Evolutionary conservation across 2,888 invertebrate species (phyloP), one percentile per base, ranked within the genome.

Genomic region (Drosophila meridiana): DNA sequence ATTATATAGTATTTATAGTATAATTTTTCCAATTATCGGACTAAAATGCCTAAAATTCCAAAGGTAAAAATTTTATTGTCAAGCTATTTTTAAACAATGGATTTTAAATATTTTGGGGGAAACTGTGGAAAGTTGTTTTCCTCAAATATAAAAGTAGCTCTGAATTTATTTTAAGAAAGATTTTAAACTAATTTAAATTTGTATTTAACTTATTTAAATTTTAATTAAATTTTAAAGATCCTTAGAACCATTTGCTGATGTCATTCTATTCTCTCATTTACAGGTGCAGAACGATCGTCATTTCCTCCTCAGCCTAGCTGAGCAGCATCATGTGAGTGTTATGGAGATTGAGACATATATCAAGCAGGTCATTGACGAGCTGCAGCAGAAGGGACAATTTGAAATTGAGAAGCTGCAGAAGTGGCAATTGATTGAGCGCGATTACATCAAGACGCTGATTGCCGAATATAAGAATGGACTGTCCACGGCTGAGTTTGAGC

Each of bases 341-440:
- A 77, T 90, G 6, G 92, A 93, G 45, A 85, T 93, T 5, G 92
- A 93, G 40, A 76, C 78, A 4, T 93, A 92, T 63, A 87, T 92
- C 3, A 85, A 88, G n/a, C 88, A 92, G 58, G 91, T 92, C 1
- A 83, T 92, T 20, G 90, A 91, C 9, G 91, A 90, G 13, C 69
- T 93, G 20, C 90, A 88, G n/a, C 78, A 89, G 13, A 90, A 89
- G 62, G 92, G 92, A 0, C 88, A 92, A 45, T 87, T 92, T 5
- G 91, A 92, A 20, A 86, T 91, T n/a, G 92, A 92, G 50, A 80
- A 90, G 30, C 69, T 93, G n/a, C 88, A 91, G 38, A 76, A 71
- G 0, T 93, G 92, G 92, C 92, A 93, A 60, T 34, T 90, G 28
- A 82, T 80, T 4, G 93, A 93, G 63, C 90, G 93, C 0, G 91